Evolutionary conservation across 2,888 invertebrate species (phyloP), one percentile per base, ranked within the genome.

Genomic region (Diarsia brunnea): DNA sequence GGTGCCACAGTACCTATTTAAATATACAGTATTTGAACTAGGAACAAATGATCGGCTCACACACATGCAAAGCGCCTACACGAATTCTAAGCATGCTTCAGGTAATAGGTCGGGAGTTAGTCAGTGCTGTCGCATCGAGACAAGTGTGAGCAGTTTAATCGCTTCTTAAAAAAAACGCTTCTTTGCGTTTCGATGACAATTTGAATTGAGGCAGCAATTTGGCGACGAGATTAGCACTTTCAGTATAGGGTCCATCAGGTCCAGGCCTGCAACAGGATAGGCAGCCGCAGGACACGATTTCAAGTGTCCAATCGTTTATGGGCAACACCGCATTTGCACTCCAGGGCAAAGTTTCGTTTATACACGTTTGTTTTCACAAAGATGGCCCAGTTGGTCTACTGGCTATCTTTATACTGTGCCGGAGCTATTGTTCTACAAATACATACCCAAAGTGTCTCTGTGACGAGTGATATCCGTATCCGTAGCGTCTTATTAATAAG

Each of bases 391-490:
- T 63, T 63, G 16, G 0, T n/a, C 12, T 63, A 63, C 63, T 43
- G 63, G 0, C 8, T n/a, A 63, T 43, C 16, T 43, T 43, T 43
- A 63, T 63, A 63, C 43, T 24, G 43, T 24, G 51, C 24, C 47
- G n/a, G 38, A 4, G 49, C 70, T 72, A 84, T 84, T 84, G 84
- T 84, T 75, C 71, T 55, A 68, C 67, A 63, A 72, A 68, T 61
- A 61, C 66, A 71, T 43, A 72, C 71, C 4, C 24, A 53, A n/a
- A 58, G 66, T 64, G 49, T 73, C 73, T 81, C 73, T 53, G 65
- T 83, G 72, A 84, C 84, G 68, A 65, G 61, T 76, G 64, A 70
- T 76, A 70, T 84, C 82, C 82, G 83, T 60, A 81, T 82, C 81
- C 69, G 80, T 71, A 75, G 21, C 55, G 75, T 71, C 69, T 69